Conservation (phyloP, 2,888 invertebrate genomes). For the Baccha elongata region DNA sequence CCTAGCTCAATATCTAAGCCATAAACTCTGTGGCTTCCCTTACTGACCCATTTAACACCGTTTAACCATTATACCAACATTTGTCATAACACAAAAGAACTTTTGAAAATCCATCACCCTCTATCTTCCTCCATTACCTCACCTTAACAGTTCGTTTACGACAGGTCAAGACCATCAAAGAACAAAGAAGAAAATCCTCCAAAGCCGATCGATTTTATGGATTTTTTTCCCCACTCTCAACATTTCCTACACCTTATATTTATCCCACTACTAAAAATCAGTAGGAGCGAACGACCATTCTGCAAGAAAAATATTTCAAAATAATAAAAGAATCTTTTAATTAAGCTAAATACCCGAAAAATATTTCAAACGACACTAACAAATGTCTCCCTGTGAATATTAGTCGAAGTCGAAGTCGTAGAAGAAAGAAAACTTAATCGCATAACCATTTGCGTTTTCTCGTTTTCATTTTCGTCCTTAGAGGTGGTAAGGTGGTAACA, state of each 20-base stretch:
- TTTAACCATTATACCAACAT: slow-evolving; percentile 33
- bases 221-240: slow-evolving; percentile 18
- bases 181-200: slow-evolving; percentile 1
- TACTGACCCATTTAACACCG: slow-evolving; percentile 34
- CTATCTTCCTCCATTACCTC: background rate
- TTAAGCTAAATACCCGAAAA: slow-evolving; percentile 63
- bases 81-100: slow-evolving; percentile 31
- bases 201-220: slow-evolving; percentile 56
- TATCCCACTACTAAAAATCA: slow-evolving; percentile 3
- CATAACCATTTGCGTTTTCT: slow-evolving; percentile 46
- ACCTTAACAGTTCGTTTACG: slow-evolving; percentile 26
- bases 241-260: background rate
- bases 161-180: slow-evolving; percentile 55
- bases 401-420: background rate
- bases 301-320: slow-evolving; percentile 43
- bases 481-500: background rate
- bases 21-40: background rate
- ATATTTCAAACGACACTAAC: slow-evolving; percentile 57
- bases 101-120: slow-evolving; percentile 20
- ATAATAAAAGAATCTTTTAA: slow-evolving; percentile 58
- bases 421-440: slow-evolving; percentile 12
- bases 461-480: slow-evolving; percentile 7
- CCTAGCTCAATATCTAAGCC: background rate
- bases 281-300: background rate
- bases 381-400: slow-evolving; percentile 31